phyloP scores from a whole-genome alignment of 2,888 invertebrate genomes.

The Gymnocheta viridis region DNA sequence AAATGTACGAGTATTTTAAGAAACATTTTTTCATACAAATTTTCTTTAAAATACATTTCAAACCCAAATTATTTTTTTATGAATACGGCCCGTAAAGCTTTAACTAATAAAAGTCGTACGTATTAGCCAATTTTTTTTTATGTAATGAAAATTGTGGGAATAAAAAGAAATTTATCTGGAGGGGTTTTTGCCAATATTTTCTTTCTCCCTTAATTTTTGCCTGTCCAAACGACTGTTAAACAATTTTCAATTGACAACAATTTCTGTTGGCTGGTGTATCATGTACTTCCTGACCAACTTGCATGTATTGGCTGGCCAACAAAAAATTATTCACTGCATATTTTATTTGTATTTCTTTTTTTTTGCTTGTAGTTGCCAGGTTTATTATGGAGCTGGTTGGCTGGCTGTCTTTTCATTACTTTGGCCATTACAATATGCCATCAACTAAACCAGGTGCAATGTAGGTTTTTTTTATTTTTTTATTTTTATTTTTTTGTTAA shows the following conservation, averaged over 20 bases:
- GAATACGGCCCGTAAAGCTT: too few relatives aligned
- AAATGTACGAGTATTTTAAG: too few relatives aligned
- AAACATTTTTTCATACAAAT: too few relatives aligned
- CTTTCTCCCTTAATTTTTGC: not conserved
- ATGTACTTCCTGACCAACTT: constrained; percentile 41
- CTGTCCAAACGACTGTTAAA: constrained; percentile 1
- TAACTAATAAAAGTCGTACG: too few relatives aligned
- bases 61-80: too few relatives aligned
- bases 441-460: constrained; percentile 54
- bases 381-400: constrained; percentile 39
- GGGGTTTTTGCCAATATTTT: too few relatives aligned
- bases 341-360: not conserved
- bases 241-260: constrained; percentile 31
- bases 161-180: too few relatives aligned
- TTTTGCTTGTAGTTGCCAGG: not conserved
- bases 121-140: too few relatives aligned
- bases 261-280: constrained; percentile 14
- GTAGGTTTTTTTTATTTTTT: constrained; percentile 6
- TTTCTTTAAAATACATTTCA: too few relatives aligned
- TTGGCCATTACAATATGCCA: constrained; percentile 38
- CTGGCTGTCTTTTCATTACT: constrained; percentile 24
- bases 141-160: too few relatives aligned
- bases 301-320: constrained; percentile 11
- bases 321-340: constrained; percentile 20
- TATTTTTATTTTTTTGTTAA: constrained; percentile 9